phyloP scores from a whole-genome alignment of 2,113 vertebrate species.

The Notechis scutatus region DNA sequence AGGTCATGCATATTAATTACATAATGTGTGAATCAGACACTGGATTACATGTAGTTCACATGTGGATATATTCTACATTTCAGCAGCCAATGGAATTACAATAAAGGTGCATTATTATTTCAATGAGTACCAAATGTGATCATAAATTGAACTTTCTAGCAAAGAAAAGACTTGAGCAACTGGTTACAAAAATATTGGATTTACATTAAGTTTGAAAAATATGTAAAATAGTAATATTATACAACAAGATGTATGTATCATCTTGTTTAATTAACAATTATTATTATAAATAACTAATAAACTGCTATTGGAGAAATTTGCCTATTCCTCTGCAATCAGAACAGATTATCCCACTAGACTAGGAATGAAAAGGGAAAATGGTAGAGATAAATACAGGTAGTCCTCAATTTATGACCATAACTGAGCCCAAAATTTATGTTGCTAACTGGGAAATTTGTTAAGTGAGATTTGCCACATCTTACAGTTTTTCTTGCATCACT shows the following conservation, averaged over 20 bases:
- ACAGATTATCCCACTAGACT: background rate
- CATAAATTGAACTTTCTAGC: background rate
- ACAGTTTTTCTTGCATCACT: no score
- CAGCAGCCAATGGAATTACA: background rate
- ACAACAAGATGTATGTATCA: background rate
- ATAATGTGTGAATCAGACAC: background rate
- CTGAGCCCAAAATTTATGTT: no score
- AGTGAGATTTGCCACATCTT: no score
- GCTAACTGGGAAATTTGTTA: no score
- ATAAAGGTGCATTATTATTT: background rate
- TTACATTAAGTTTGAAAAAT: background rate
- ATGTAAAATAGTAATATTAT: no score
- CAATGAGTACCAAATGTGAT: conserved; percentile 4
- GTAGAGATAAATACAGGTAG: background rate
- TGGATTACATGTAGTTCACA: background rate
- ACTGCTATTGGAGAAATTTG: background rate
- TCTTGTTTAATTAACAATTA: background rate
- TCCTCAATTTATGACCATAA: no score
- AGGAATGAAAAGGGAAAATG: background rate
- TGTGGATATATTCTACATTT: background rate
- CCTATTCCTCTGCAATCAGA: background rate
- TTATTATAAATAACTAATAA: background rate
- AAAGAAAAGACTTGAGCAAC: background rate
- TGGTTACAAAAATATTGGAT: background rate
- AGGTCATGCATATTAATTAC: background rate